These are phyloP conservation scores for Anthonomus grandis DNA, from an alignment of 1,140 invertebrate species.

Conservation along the genomic window DNA sequence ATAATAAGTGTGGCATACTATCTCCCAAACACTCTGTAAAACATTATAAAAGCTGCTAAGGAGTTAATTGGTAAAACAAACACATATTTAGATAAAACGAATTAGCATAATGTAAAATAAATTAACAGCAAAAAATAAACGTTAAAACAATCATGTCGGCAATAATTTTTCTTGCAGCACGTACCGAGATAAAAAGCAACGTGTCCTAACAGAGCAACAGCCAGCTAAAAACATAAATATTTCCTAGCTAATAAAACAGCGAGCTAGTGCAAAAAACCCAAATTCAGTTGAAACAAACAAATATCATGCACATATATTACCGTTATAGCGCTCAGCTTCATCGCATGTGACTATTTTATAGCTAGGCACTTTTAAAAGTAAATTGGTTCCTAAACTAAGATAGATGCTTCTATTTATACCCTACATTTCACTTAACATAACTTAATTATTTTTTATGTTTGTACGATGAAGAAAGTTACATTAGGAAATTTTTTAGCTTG, in stretches of 20 bases:
- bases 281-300: not conserved
- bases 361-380: slow-evolving; percentile 16
- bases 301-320: not conserved
- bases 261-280: not conserved
- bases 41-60: too few relatives aligned
- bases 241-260: not conserved
- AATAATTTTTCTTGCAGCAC: too few relatives aligned
- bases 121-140: too few relatives aligned
- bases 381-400: slow-evolving; percentile 20
- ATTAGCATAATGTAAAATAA: too few relatives aligned
- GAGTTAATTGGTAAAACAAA: too few relatives aligned
- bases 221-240: not conserved
- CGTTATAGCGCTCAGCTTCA: not conserved
- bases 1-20: too few relatives aligned
- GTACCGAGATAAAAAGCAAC: too few relatives aligned
- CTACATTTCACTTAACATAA: slow-evolving; percentile 25
- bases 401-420: slow-evolving; percentile 20
- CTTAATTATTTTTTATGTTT: slow-evolving; percentile 16
- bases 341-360: slow-evolving; percentile 14
- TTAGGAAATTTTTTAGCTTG: too few relatives aligned
- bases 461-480: not conserved
- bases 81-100: too few relatives aligned
- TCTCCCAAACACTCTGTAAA: too few relatives aligned
- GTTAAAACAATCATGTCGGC: too few relatives aligned
- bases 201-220: too few relatives aligned